Conservation (phyloP, 2,888 invertebrate genomes). For the Acleris sparsana region DNA sequence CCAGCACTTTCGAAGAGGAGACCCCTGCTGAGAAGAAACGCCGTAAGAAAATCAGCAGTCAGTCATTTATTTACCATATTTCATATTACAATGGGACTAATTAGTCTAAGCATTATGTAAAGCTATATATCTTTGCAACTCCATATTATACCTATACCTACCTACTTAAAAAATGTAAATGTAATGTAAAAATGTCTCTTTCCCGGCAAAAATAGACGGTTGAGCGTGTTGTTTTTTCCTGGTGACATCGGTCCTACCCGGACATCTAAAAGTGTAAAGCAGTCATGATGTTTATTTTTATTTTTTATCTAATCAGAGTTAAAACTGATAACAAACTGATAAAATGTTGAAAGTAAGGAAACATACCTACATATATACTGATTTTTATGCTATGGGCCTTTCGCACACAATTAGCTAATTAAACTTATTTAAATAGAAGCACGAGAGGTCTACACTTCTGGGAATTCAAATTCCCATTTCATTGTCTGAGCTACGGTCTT, state of each 20-base stretch:
- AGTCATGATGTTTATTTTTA: slow-evolving; percentile 28
- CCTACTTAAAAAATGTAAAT: too few relatives aligned
- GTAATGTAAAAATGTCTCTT: too few relatives aligned
- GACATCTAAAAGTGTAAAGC: background rate
- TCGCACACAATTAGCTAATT: slow-evolving; percentile 14
- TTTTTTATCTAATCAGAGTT: slow-evolving; percentile 28
- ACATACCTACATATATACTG: background rate
- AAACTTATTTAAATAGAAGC: slow-evolving; percentile 9
- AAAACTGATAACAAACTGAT: slow-evolving; percentile 20
- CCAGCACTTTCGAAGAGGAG: too few relatives aligned
- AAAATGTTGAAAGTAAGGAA: slow-evolving; percentile 6
- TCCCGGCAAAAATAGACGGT: too few relatives aligned
- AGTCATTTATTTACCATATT: too few relatives aligned
- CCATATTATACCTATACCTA: too few relatives aligned
- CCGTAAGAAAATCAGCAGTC: too few relatives aligned
- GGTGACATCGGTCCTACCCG: slow-evolving; percentile 1
- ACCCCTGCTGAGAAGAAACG: too few relatives aligned
- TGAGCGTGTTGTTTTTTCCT: slow-evolving; percentile 1
- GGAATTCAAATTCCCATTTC: slow-evolving; percentile 16
- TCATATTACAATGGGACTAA: too few relatives aligned
- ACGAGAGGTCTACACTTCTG: slow-evolving; percentile 11
- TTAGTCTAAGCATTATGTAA: too few relatives aligned
- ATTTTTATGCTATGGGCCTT: background rate
- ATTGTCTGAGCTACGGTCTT: slow-evolving; percentile 16
- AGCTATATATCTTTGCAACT: too few relatives aligned